Evolutionary conservation across 2,888 invertebrate genomes (phyloP).

Genomic region (Hanleya hanleyi): DNA sequence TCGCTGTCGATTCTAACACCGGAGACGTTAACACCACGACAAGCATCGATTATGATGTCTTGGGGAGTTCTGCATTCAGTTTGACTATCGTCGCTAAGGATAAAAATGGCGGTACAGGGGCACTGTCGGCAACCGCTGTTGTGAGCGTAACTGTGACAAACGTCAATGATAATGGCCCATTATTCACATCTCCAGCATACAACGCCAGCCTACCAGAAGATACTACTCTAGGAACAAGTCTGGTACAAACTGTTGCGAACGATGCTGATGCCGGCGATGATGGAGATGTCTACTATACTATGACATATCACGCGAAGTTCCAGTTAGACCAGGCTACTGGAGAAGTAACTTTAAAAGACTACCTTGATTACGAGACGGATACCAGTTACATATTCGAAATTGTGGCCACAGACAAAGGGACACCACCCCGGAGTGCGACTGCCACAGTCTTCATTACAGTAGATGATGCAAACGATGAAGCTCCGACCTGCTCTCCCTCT

Average conservation of each 20-base stretch:
- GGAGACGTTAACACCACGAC: not conserved
- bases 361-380: conserved; percentile 55
- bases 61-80: not conserved
- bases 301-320: conserved; percentile 42
- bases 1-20: not conserved
- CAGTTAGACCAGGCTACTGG: conserved; percentile 43
- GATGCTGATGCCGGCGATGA: conserved; percentile 47
- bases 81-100: conserved; percentile 50
- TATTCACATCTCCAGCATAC: conserved; percentile 35
- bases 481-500: conserved; percentile 36
- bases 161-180: conserved; percentile 60
- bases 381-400: conserved; percentile 44
- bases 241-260: conserved; percentile 42
- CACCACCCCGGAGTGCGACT: conserved; percentile 36
- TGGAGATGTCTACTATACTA: conserved; percentile 37
- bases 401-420: conserved; percentile 48
- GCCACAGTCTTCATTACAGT: conserved; percentile 45
- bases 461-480: conserved; percentile 59
- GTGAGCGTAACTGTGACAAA: conserved; percentile 52
- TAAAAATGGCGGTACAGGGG: conserved; percentile 33
- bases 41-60: not conserved
- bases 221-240: conserved; percentile 37
- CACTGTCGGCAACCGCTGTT: conserved; percentile 33
- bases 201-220: conserved; percentile 35
- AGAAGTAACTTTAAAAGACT: conserved; percentile 37